Conservation (phyloP, 2,113 vertebrate genomes). For the Larimichthys crocea region DNA sequence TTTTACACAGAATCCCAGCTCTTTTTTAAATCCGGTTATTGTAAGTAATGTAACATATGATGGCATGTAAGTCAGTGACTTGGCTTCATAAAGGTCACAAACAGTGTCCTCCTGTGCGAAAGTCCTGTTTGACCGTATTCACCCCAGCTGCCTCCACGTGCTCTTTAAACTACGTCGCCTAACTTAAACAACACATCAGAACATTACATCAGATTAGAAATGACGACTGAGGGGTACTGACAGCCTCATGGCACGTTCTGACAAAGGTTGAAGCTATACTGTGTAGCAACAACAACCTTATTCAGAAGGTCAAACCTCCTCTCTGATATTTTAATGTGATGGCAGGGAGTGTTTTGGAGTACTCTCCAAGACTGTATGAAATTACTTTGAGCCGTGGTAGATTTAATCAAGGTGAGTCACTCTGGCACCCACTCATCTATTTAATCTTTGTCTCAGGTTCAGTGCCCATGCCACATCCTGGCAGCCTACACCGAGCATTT, state of each 20-base stretch:
- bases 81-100: no score
- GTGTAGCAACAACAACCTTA: background rate
- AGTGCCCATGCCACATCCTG: conserved; percentile 11
- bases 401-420: conserved; percentile 69
- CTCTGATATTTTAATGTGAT: background rate
- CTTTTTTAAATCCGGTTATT: no score
- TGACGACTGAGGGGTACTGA: no score
- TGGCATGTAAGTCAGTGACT: no score
- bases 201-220: no score
- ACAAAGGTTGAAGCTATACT: background rate
- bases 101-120: no score
- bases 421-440: conserved; percentile 49
- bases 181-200: no score
- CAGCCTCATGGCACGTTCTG: background rate
- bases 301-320: conserved; percentile 35
- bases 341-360: conserved; percentile 11
- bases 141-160: no score
- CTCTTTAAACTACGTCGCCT: no score
- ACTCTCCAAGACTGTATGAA: conserved; percentile 16
- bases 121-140: no score
- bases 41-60: no score
- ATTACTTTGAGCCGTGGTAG: conserved; percentile 17
- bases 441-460: conserved; percentile 59
- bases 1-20: no score
- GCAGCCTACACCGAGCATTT: conserved; percentile 23